These are phyloP conservation scores for Nylanderia fulva DNA, from an alignment of 1,140 invertebrate species.

Conservation along the genomic window DNA sequence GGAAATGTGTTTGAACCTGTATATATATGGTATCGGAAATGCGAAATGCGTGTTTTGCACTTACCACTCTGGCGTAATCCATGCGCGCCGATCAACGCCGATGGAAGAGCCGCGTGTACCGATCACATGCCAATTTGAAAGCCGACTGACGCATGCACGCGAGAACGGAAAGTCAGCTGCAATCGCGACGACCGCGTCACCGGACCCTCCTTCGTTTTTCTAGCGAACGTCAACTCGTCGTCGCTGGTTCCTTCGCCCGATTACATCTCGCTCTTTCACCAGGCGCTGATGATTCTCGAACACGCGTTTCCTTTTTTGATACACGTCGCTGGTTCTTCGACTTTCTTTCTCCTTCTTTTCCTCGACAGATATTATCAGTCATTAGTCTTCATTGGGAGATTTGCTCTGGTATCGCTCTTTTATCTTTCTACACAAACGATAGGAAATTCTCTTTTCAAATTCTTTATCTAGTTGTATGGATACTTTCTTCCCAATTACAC, in stretches of 20 bases:
- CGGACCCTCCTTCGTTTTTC: neutral
- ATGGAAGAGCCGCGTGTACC: constrained; percentile 10
- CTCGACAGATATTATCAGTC: neutral
- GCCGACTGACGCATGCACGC: constrained; percentile 21
- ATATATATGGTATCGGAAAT: neutral
- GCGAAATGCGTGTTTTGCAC: too few relatives aligned
- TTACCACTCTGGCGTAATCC: constrained; percentile 7
- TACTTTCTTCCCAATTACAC: neutral
- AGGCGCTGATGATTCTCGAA: neutral
- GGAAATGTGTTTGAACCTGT: neutral
- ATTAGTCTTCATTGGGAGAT: neutral
- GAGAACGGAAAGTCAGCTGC: neutral
- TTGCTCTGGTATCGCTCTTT: neutral
- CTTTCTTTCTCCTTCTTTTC: neutral
- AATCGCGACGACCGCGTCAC: neutral
- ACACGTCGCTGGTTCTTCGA: neutral
- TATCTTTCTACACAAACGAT: neutral
- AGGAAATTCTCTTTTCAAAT: neutral
- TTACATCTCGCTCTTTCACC: neutral
- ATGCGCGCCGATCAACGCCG: neutral
- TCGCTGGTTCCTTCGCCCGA: neutral
- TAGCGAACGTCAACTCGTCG: constrained; percentile 2
- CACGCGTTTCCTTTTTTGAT: neutral
- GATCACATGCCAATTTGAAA: constrained; percentile 50
- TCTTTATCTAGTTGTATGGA: neutral